Percentiles rank a stretch among this genome's conserved stretches.
Conservation (phyloP, 2,113 vertebrate species). For the Pseudopodoces humilis region DNA sequence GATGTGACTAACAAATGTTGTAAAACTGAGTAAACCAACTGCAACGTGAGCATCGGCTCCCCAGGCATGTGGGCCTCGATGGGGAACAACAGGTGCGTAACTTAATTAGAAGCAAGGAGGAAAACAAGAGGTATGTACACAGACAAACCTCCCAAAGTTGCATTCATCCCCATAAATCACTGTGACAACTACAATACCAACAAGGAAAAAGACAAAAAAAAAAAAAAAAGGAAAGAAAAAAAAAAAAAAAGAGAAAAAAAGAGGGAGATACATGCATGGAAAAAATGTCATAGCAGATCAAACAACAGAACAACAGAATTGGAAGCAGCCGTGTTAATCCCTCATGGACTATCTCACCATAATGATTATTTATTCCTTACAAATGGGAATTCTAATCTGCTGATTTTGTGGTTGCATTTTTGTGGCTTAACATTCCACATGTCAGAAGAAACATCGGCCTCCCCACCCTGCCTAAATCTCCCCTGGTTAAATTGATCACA, state of each 20-base stretch:
- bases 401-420: conserved; percentile 67
- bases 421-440: conserved; percentile 67
- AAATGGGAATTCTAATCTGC: conserved; percentile 69
- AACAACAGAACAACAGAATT: conserved; percentile 41
- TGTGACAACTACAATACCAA: background rate
- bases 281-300: background rate
- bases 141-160: background rate
- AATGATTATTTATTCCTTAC: conserved; percentile 67
- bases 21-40: conserved; percentile 33
- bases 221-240: background rate
- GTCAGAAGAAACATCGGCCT: conserved; percentile 53
- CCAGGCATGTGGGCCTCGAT: background rate
- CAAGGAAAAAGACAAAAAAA: background rate
- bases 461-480: conserved; percentile 50
- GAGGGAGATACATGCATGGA: background rate
- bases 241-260: background rate
- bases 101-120: conserved; percentile 3
- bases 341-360: conserved; percentile 37
- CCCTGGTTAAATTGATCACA: conserved; percentile 64
- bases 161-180: conserved; percentile 40
- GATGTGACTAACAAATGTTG: conserved; percentile 17
- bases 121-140: conserved; percentile 17
- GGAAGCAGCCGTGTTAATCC: conserved; percentile 56
- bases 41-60: background rate
- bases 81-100: conserved; percentile 45